phyloP scores from a whole-genome alignment of 1,140 invertebrate species.

The Eufriesea mexicana region DNA sequence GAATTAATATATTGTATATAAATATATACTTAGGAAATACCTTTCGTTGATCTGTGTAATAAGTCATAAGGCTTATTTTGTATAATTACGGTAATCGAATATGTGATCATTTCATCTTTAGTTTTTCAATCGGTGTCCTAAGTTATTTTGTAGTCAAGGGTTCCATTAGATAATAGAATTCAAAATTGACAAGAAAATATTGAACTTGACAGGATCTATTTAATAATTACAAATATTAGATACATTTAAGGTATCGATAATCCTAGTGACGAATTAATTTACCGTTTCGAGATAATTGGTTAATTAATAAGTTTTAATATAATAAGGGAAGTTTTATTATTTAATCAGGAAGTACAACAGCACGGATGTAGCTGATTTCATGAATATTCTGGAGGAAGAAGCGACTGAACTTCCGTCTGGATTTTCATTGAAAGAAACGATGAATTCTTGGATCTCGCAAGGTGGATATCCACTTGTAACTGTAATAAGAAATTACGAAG shows the following conservation, averaged over 20 bases:
- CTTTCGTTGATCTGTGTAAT: no score
- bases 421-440: constrained; percentile 80
- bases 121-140: no score
- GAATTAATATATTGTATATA: no score
- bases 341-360: constrained; percentile 81
- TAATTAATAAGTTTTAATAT: neutral
- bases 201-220: no score
- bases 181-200: no score
- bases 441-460: constrained; percentile 86
- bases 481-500: constrained; percentile 82
- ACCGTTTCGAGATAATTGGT: neutral
- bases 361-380: constrained; percentile 85
- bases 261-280: neutral
- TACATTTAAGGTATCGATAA: neutral
- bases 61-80: no score
- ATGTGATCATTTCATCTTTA: no score
- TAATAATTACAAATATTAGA: neutral
- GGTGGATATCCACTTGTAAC: constrained; percentile 86
- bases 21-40: no score
- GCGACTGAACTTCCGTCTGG: constrained; percentile 73
- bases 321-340: neutral
- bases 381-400: constrained; percentile 83
- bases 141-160: no score
- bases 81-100: no score
- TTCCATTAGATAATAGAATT: no score